phyloP scores from a whole-genome alignment of 23 tunicate genomes.

The Halocynthia aurantium region DNA sequence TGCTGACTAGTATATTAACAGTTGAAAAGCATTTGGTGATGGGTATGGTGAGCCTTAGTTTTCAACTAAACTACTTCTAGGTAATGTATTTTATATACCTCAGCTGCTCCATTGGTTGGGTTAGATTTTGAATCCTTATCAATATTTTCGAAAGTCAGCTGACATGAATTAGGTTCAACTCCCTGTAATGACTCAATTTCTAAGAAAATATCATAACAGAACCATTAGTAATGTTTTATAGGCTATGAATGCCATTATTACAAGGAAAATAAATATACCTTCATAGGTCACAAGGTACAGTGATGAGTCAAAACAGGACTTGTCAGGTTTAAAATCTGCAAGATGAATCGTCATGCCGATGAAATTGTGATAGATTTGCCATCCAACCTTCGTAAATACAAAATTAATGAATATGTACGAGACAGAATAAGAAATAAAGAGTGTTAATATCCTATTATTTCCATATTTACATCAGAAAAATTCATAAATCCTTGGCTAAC shows the following conservation, averaged over 20 bases:
- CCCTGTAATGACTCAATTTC: background rate
- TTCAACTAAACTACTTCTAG: too few species aligned
- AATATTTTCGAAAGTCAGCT: background rate
- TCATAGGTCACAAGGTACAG: background rate
- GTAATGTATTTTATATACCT: too few species aligned
- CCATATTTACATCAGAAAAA: background rate
- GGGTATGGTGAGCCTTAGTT: too few species aligned
- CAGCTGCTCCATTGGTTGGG: background rate
- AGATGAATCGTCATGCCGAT: conserved; percentile 50
- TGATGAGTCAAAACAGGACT: background rate
- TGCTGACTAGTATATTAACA: too few species aligned
- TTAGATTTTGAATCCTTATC: background rate
- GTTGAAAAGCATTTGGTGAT: too few species aligned
- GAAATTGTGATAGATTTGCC: conserved; percentile 47
- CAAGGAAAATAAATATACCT: conserved; percentile 18
- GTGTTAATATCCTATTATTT: background rate
- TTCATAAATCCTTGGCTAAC: background rate
- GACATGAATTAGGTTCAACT: background rate
- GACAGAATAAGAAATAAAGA: background rate
- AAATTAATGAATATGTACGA: background rate
- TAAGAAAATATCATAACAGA: background rate
- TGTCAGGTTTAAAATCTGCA: background rate
- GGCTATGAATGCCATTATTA: background rate
- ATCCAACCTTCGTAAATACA: conserved; percentile 31
- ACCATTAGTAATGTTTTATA: too few species aligned